Percentiles rank a stretch among this genome's conserved stretches.
These are phyloP conservation scores for Harpegnathos saltator DNA, from an alignment of 1,140 invertebrate genomes.

Conservation along the genomic window DNA sequence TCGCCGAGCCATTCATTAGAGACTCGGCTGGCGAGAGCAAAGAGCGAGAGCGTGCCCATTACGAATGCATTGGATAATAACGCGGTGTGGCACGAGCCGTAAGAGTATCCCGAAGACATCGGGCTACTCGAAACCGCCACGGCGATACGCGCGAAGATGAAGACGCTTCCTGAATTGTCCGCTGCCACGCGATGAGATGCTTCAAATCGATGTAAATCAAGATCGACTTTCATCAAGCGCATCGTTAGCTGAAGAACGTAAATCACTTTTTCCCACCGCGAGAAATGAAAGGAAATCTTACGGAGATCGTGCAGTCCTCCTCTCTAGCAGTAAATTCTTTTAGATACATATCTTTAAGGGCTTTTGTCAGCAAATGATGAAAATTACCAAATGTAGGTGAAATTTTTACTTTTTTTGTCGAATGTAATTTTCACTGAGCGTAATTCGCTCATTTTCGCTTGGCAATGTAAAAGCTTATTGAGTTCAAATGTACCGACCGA, in stretches of 20 bases:
- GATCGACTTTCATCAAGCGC: background rate
- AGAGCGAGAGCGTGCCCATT: constrained; percentile 67
- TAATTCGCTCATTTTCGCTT: too few relatives aligned
- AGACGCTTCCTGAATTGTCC: constrained; percentile 26
- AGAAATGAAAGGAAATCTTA: too few relatives aligned
- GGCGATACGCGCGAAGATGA: constrained; percentile 34
- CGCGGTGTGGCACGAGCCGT: constrained; percentile 63
- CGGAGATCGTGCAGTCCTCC: too few relatives aligned
- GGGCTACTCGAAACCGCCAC: constrained; percentile 25
- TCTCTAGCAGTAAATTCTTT: too few relatives aligned
- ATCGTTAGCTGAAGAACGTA: background rate
- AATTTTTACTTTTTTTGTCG: too few relatives aligned
- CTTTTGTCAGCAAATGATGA: too few relatives aligned
- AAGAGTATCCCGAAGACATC: constrained; percentile 63
- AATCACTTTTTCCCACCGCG: background rate
- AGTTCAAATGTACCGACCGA: too few relatives aligned
- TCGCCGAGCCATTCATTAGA: constrained; percentile 70
- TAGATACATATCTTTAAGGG: too few relatives aligned
- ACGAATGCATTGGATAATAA: constrained; percentile 77
- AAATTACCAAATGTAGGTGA: too few relatives aligned
- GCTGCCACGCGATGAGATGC: too few relatives aligned
- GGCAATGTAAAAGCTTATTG: too few relatives aligned
- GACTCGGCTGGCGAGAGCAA: constrained; percentile 51
- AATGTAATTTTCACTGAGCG: too few relatives aligned
- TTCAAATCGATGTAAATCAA: constrained; percentile 18